Percentiles rank a stretch among this genome's conserved stretches.
Evolutionary conservation across 2,888 invertebrate genomes (phyloP).

Genomic region (Macrophya annulata): DNA sequence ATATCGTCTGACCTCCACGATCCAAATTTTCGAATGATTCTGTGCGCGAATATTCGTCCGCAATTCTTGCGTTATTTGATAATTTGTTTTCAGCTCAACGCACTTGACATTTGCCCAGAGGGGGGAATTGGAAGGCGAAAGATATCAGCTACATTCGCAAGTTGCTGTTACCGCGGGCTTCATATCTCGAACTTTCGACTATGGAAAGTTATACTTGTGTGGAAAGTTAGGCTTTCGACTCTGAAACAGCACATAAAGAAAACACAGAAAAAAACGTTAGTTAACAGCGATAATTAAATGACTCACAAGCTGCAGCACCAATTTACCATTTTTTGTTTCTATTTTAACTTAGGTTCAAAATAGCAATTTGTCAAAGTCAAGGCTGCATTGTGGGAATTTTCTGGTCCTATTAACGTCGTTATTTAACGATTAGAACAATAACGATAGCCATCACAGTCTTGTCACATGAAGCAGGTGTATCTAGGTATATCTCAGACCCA

Average conservation of each 20-base stretch:
- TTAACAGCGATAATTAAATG: not conserved
- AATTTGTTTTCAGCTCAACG: not conserved
- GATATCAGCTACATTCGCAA: slow-evolving; percentile 33
- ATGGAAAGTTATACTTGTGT: slow-evolving; percentile 31
- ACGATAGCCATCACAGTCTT: not conserved
- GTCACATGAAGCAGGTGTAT: not conserved
- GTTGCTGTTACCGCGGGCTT: not conserved
- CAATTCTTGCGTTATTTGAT: not conserved
- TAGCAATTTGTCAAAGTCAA: slow-evolving; percentile 7
- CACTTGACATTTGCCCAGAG: not conserved
- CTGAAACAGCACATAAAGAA: not conserved
- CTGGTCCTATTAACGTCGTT: not conserved
- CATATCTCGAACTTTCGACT: slow-evolving; percentile 1
- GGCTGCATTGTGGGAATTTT: not conserved
- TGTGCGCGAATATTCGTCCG: not conserved
- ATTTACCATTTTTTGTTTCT: not conserved
- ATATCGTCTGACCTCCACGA: not conserved
- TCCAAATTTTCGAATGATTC: not conserved
- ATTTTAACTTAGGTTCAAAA: not conserved
- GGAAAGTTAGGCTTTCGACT: not conserved
- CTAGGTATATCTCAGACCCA: not conserved
- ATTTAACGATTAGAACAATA: not conserved
- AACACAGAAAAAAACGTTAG: not conserved
- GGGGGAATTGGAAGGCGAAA: not conserved
- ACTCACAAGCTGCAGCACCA: not conserved